These are phyloP conservation scores for Drosophila nr. perissopoda DNA, from an alignment of 2,888 invertebrate species.

Conservation along the genomic window DNA sequence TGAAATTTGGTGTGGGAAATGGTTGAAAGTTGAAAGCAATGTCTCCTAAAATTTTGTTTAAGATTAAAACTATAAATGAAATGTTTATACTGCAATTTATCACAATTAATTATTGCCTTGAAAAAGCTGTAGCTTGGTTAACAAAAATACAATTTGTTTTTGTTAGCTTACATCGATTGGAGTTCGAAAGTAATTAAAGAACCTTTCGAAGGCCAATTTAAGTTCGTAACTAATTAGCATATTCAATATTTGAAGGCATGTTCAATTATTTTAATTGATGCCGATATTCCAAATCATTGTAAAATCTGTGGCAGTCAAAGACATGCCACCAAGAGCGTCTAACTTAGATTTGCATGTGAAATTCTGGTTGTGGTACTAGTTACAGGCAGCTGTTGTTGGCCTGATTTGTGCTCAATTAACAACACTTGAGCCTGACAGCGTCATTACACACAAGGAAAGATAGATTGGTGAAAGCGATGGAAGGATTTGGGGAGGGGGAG, in stretches of 20 bases:
- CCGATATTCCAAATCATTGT: background rate
- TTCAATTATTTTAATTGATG: background rate
- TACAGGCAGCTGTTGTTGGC: slow-evolving; percentile 19
- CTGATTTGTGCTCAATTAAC: slow-evolving; percentile 59
- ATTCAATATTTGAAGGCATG: background rate
- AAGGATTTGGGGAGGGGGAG: background rate
- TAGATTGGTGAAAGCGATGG: background rate
- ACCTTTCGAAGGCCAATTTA: background rate
- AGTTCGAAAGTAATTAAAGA: background rate
- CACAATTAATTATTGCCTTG: background rate
- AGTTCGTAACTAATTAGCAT: background rate
- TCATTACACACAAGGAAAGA: slow-evolving; percentile 26
- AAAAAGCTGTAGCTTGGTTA: background rate
- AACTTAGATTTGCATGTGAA: background rate
- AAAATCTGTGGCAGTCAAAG: background rate
- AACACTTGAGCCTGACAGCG: slow-evolving; percentile 44
- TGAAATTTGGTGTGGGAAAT: background rate
- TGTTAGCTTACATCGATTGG: background rate
- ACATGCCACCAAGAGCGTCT: background rate
- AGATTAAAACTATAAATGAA: background rate
- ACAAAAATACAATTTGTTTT: background rate
- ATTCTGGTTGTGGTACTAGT: slow-evolving; percentile 1
- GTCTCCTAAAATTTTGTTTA: background rate
- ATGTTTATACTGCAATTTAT: background rate
- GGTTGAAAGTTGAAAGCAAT: background rate